phyloP scores from a whole-genome alignment of 1,140 invertebrate genomes.

The Tachypleus tridentatus region DNA sequence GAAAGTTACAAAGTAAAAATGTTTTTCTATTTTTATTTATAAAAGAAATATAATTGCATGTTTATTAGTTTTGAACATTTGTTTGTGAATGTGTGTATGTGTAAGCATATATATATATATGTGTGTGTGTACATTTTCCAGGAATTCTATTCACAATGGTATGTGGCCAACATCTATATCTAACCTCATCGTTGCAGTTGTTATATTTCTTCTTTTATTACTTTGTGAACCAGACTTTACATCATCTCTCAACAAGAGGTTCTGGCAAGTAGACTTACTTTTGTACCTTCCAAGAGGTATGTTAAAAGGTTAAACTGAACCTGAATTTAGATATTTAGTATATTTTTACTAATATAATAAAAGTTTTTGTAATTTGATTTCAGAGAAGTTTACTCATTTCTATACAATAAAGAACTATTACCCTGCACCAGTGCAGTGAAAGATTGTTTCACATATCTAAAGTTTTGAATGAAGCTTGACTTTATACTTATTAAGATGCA shows the following conservation, averaged over 20 bases:
- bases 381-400: no score
- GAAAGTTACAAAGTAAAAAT: neutral
- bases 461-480: no score
- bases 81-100: no score
- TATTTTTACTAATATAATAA: no score
- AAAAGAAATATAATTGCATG: constrained; percentile 17
- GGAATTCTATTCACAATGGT: constrained; percentile 39
- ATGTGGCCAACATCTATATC: constrained; percentile 39
- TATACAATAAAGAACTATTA: no score
- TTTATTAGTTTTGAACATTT: constrained; percentile 19
- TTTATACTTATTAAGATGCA: no score
- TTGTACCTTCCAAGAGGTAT: constrained; percentile 25
- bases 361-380: no score
- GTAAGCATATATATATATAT: constrained; percentile 8
- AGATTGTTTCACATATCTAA: no score
- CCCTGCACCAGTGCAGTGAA: no score
- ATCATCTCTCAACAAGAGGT: constrained; percentile 21
- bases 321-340: no score
- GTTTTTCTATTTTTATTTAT: neutral
- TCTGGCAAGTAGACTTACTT: constrained; percentile 24
- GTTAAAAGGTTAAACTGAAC: neutral
- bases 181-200: constrained; percentile 33
- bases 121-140: constrained; percentile 19
- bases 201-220: constrained; percentile 28
- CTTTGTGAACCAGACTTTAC: constrained; percentile 27